Conservation (phyloP, 2,113 vertebrate genomes). For the Butorides virescens region DNA sequence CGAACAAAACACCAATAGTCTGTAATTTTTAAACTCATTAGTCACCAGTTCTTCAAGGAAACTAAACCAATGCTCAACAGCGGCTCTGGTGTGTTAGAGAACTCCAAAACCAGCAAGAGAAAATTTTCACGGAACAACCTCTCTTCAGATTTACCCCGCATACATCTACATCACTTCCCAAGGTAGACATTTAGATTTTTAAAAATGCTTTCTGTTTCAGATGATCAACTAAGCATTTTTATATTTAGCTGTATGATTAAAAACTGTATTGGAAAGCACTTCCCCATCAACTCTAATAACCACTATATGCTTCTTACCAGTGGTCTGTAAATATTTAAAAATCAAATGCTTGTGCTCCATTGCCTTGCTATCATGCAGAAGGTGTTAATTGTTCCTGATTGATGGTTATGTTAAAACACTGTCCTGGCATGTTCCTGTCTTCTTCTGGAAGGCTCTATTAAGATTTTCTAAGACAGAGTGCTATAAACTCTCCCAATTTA, state of each 20-base stretch:
- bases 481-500: neutral
- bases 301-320: neutral
- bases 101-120: neutral
- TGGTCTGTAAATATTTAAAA: neutral
- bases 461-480: neutral
- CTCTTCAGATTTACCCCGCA: neutral
- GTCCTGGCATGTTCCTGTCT: neutral
- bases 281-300: neutral
- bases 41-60: slow-evolving; percentile 36
- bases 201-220: neutral
- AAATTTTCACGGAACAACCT: neutral
- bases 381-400: neutral
- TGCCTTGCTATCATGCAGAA: neutral
- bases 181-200: neutral
- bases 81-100: neutral
- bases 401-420: neutral
- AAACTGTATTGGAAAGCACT: neutral
- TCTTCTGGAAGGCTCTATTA: neutral
- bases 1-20: neutral
- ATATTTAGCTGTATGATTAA: neutral
- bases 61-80: neutral
- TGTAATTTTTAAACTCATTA: slow-evolving; percentile 28
- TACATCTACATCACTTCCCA: neutral
- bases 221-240: neutral
- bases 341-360: neutral